Base-by-base conservation (phyloP, 2,888 invertebrate species). In the Miltochrista miniata region DNA sequence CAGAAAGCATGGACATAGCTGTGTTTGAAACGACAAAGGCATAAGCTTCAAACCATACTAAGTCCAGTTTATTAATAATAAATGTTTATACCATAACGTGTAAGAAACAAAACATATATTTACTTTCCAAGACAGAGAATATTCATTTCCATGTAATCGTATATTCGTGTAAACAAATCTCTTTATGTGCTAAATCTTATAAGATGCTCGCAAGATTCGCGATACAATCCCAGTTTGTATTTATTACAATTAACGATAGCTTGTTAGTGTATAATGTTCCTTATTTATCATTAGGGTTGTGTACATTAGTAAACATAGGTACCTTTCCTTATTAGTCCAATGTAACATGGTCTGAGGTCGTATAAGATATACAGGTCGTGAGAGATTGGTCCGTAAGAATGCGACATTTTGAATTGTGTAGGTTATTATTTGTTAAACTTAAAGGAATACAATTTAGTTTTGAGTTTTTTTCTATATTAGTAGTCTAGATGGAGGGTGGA, bases 111-210 rank as follows among this genome's bases (percentile, higher is more conserved):
- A 37, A 33, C 31, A 31, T 41, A 15, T 48, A 44, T 43, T 34
- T 3, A 38, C 34, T 14, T 38, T 12, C 15, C 9, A n/a, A 33
- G 7, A 56, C 33, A 34, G 10, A 41, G 38, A 45, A 64, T 60
- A 64, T 55, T 50, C 49, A 14, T 37, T 61, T 46, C 34, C 55
- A 43, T 68, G 64, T 68, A 64, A 64, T 48, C 12, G 38, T 58
- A 64, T 68, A 64, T 51, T 42, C 53, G 54, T 64, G 68, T 44
- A 48, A 40, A 48, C 44, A 40, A 29, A 39, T 24, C 44, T 43
- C 39, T 47, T 47, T 31, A 48, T 44, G 51, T 47, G 47, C 39
- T 48, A 48, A 52, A 48, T 30, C 48, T 12, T 24, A 43, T 34
- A 52, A 51, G 39, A 47, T 47, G 47, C 18, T 24, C 12, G 7